phyloP scores from a whole-genome alignment of 2,113 vertebrate species.

The Rhynchopsitta pachyrhyncha region DNA sequence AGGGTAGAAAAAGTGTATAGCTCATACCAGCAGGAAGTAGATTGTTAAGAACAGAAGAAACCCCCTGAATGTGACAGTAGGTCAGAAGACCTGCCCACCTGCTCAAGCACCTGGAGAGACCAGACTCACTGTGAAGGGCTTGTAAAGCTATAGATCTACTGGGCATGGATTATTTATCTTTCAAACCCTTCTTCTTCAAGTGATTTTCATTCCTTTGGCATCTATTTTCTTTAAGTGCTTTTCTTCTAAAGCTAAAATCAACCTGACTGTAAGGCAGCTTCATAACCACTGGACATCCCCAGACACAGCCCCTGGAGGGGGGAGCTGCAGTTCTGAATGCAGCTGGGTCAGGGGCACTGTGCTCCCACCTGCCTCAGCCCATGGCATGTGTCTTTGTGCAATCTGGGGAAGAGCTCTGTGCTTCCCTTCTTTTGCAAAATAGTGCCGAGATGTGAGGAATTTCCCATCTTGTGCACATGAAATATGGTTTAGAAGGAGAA shows the following conservation, averaged over 20 bases:
- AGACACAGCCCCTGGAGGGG: neutral
- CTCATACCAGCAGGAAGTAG: neutral
- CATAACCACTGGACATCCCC: neutral
- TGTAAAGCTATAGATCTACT: neutral
- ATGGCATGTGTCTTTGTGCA: fast-evolving
- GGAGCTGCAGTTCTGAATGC: neutral
- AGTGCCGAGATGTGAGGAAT: neutral
- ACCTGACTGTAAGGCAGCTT: neutral
- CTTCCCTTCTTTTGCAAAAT: neutral
- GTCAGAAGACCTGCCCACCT: neutral
- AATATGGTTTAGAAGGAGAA: neutral
- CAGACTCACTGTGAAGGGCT: neutral
- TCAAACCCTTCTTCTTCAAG: neutral
- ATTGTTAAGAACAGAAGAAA: neutral
- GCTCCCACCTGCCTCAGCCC: neutral
- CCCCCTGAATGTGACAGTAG: neutral
- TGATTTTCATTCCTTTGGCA: neutral
- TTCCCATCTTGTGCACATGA: neutral
- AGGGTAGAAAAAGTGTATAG: neutral
- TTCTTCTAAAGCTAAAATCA: neutral
- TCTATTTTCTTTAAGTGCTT: neutral
- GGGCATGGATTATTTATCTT: neutral
- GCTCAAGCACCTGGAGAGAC: neutral
- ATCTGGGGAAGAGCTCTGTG: neutral
- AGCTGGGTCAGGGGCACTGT: neutral